Percentiles rank a stretch among this genome's conserved stretches.
Evolutionary conservation across 2,888 invertebrate species (phyloP).

Genomic region (Neocrepidodera transversa): DNA sequence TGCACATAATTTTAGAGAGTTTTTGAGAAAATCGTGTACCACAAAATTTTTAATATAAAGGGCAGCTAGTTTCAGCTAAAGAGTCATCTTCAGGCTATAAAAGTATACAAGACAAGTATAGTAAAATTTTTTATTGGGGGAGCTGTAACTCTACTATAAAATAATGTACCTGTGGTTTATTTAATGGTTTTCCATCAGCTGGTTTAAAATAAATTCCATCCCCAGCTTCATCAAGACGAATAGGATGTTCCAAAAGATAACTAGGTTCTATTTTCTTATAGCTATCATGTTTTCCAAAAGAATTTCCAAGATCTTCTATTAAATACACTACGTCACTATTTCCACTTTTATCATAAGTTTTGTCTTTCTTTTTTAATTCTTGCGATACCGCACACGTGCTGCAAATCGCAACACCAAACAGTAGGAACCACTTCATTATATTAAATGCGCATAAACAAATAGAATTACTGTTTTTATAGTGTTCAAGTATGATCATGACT

Average conservation of each 20-base stretch:
- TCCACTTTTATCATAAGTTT: slow-evolving; percentile 5
- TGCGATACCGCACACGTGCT: slow-evolving; percentile 3
- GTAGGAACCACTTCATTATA: slow-evolving; percentile 39
- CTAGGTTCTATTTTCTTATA: slow-evolving; percentile 33
- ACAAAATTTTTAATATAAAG: too few species aligned
- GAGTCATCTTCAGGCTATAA: too few species aligned
- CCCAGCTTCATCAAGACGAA: slow-evolving; percentile 49
- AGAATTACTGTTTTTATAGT: slow-evolving; percentile 35
- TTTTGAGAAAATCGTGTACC: too few species aligned
- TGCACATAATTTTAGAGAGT: too few species aligned
- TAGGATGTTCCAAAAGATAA: slow-evolving; percentile 42
- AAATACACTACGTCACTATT: slow-evolving; percentile 49
- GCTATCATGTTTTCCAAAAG: slow-evolving; percentile 40
- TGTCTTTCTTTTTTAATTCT: neutral
- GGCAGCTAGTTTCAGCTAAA: too few species aligned
- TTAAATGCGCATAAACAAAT: slow-evolving; percentile 12
- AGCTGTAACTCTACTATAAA: too few species aligned
- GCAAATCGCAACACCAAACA: slow-evolving; percentile 16
- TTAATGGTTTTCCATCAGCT: slow-evolving; percentile 48
- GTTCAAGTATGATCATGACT: slow-evolving; percentile 31
- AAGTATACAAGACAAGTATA: too few species aligned
- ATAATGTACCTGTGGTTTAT: slow-evolving; percentile 50
- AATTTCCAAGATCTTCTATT: slow-evolving; percentile 42
- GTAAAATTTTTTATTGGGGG: too few species aligned
- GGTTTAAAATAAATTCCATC: slow-evolving; percentile 57